Conservation (phyloP, 2,113 vertebrate species). For the Scytalopus superciliaris region DNA sequence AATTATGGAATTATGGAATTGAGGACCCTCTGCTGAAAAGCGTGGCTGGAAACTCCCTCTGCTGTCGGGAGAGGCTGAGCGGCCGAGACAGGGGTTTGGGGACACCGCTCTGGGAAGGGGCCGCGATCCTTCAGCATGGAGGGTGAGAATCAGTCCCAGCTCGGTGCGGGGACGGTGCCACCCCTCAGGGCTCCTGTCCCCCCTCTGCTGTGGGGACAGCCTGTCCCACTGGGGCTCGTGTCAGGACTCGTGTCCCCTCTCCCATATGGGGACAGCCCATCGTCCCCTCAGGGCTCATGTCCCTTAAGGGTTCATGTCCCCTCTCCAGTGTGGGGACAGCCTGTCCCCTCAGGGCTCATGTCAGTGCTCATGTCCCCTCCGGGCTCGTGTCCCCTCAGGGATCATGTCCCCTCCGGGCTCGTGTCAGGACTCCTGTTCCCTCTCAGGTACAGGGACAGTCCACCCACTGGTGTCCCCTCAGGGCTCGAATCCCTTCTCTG, state of each 20-base stretch:
- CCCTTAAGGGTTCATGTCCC: background rate
- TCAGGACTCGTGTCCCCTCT: background rate
- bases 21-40: background rate
- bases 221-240: too few relatives aligned
- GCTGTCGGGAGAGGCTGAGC: background rate
- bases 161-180: too few relatives aligned
- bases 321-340: background rate
- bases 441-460: background rate
- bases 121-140: background rate
- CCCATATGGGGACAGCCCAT: too few relatives aligned
- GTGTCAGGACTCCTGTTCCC: too few relatives aligned
- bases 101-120: background rate
- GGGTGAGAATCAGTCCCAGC: background rate
- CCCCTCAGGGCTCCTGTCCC: too few relatives aligned
- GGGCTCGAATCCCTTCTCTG: too few relatives aligned
- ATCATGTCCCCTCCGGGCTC: background rate
- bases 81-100: rapidly evolving
- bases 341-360: too few relatives aligned
- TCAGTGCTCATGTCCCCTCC: background rate
- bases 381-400: too few relatives aligned
- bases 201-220: too few relatives aligned
- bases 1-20: background rate
- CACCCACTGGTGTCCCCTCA: too few relatives aligned
- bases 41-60: background rate
- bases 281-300: background rate